Evolutionary conservation across 2,113 vertebrate species (phyloP), one percentile per base, ranked within the genome.

Genomic region (Melierax canorus): DNA sequence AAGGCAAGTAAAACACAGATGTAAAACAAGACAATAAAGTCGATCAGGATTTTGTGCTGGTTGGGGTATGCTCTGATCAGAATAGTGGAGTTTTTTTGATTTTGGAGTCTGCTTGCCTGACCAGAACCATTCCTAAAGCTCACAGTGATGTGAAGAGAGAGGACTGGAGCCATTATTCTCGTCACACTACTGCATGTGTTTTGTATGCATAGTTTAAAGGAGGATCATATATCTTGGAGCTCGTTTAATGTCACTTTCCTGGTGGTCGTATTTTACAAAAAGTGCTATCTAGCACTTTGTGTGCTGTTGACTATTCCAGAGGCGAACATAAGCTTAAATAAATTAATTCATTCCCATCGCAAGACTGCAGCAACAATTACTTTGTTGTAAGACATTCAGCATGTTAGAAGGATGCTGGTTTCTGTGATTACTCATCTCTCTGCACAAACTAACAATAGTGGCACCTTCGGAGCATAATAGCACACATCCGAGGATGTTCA

Each of bases 251-350:
- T 93, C 90, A 76, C 87, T 96, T 90, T 60, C 69, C 66, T 60
- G 73, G 80, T 94, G 96, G 84, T 79, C 3, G 0, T 96, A 85
- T 95, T 96, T 96, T 91, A 94, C 87, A 43, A 41, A 75, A 96
- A 94, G 73, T 93, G 77, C 94, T 90, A 51, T 43, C 74, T 92
- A 56, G 93, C 93, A 90, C 84, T 95, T 92, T 91, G 69, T 38
- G n/a, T 64, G 84, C 92, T 81, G 80, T 88, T 96, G 96, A 24
- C 76, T 92, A 15, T 96, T 94, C 86, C 53, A 60, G 58, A 72
- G 87, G 86, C 7, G 12, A 72, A 15, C 38, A n/a, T 46, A 63
- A n/a, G 73, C 56, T 67, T 7, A 26, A 60, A 46, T 27, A 38
- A 94, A 91, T 82, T 53, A 92, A 96, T 95, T 68, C 74, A 74